Conservation (phyloP, 2,888 invertebrate species). For the Aricia artaxerxes region DNA sequence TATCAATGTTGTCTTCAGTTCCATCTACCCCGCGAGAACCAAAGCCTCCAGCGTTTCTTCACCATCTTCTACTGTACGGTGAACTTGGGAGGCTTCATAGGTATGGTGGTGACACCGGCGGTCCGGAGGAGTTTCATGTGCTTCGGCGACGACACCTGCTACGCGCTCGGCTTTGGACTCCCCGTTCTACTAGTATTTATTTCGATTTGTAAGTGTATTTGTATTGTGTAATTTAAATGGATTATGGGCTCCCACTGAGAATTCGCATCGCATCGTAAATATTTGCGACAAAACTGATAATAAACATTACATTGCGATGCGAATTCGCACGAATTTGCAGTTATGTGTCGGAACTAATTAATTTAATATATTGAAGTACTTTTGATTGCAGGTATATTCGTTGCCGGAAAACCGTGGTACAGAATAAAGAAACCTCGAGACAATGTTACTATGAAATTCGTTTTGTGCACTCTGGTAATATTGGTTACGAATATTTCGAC, state of each 20-base stretch:
- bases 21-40: conserved; percentile 83
- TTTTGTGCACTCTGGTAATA: conserved; percentile 85
- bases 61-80: conserved; percentile 92
- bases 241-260: too few species aligned
- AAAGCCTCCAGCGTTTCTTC: conserved; percentile 86
- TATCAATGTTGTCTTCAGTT: conserved; percentile 63
- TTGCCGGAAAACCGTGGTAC: conserved; percentile 85
- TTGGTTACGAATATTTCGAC: not conserved
- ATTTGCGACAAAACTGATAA: too few species aligned
- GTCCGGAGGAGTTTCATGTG: conserved; percentile 84
- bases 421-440: conserved; percentile 85
- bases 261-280: too few species aligned
- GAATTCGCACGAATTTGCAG: too few species aligned
- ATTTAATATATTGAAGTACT: too few species aligned
- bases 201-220: conserved; percentile 77
- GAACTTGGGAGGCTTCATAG: conserved; percentile 84
- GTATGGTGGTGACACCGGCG: conserved; percentile 86
- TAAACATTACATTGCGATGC: too few species aligned
- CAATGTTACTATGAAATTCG: conserved; percentile 86
- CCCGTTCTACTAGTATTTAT: conserved; percentile 86
- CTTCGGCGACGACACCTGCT: conserved; percentile 86
- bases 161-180: conserved; percentile 88
- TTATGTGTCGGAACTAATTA: too few species aligned
- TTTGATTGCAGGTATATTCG: conserved; percentile 81
- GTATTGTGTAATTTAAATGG: too few species aligned